These are phyloP conservation scores for Hypolimnas misippus DNA, from an alignment of 2,888 invertebrate species.

Conservation along the genomic window DNA sequence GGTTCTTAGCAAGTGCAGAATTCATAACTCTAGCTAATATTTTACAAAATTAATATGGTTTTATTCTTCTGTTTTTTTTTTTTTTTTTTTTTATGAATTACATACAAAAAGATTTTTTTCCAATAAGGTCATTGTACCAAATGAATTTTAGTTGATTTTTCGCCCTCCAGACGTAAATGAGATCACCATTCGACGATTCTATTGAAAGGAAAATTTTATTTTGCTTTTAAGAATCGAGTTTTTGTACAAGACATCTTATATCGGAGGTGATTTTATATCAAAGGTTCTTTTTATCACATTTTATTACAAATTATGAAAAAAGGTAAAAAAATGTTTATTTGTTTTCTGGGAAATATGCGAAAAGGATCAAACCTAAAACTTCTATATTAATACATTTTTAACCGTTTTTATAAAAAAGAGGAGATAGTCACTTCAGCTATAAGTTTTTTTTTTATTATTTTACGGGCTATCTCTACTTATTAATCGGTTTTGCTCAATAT, in stretches of 20 bases:
- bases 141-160: constrained; percentile 14
- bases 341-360: background rate
- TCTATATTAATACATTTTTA: too few species aligned
- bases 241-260: constrained; percentile 16
- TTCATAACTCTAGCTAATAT: background rate
- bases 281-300: constrained; percentile 4
- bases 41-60: background rate
- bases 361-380: background rate
- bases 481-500: too few species aligned
- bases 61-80: too few species aligned
- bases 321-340: background rate
- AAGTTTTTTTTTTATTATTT: too few species aligned
- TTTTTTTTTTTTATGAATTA: too few species aligned
- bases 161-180: constrained; percentile 37
- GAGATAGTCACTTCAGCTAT: too few species aligned
- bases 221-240: constrained; percentile 19
- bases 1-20: too few species aligned
- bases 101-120: background rate
- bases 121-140: background rate
- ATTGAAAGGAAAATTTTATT: constrained; percentile 25
- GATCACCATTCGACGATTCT: constrained; percentile 27
- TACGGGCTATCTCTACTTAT: too few species aligned
- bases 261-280: background rate
- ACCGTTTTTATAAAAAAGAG: too few species aligned
- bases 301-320: background rate